These are phyloP conservation scores for Margaritifera margaritifera DNA, from an alignment of 2,888 invertebrate species.

Conservation along the genomic window DNA sequence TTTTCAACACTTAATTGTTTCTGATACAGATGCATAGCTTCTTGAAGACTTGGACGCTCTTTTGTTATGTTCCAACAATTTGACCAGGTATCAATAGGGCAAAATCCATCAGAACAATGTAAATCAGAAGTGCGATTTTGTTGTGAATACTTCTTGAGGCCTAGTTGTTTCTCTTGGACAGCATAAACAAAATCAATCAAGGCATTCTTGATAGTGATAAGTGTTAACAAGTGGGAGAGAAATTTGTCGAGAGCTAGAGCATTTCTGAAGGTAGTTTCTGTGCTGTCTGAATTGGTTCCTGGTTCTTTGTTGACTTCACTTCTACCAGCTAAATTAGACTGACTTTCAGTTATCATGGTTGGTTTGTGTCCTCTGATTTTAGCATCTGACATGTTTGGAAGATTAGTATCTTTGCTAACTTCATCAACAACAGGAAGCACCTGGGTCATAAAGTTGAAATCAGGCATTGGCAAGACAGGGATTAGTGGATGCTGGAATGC, in stretches of 20 bases:
- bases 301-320: constrained; percentile 4
- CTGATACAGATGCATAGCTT: no score
- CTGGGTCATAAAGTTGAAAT: constrained; percentile 3
- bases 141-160: no score
- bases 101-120: constrained; percentile 37
- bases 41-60: neutral
- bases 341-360: neutral
- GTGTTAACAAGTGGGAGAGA: constrained; percentile 43
- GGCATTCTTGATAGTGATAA: constrained; percentile 45
- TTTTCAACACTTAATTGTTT: no score
- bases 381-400: neutral
- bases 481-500: neutral
- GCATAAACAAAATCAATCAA: constrained; percentile 42
- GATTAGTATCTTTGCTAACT: neutral
- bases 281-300: constrained; percentile 2
- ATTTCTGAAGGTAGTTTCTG: constrained; percentile 3
- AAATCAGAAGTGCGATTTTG: neutral
- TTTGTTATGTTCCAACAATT: constrained; percentile 34
- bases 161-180: constrained; percentile 1
- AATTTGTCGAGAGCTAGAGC: constrained; percentile 24
- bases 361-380: neutral
- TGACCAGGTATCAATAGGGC: constrained; percentile 24
- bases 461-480: constrained; percentile 3
- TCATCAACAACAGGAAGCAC: constrained; percentile 5
- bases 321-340: neutral